Evolutionary conservation across 2,888 invertebrate species (phyloP), one percentile per base, ranked within the genome.

Genomic region (Heliconius erato): DNA sequence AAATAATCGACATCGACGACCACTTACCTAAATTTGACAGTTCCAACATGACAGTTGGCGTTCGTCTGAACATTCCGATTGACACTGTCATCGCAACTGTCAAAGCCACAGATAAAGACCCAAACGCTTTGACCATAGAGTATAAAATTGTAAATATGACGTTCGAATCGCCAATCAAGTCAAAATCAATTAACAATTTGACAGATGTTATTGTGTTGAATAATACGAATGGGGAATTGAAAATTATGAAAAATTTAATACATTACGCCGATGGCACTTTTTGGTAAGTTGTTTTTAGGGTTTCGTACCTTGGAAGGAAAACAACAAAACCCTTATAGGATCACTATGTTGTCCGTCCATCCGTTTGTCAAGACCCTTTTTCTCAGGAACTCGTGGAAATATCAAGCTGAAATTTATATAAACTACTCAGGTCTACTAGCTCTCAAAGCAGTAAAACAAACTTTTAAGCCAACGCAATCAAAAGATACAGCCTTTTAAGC

Each of bases 1-100:
- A 96, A 88, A 93, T 98, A 0, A 85, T 96, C 3, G 98, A 98
- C 86, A 96, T 98, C 28, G 98, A 98, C 87, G 98, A 98, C 86
- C 98, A 98, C 89, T 91, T 97, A 63, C 98, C 98, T 0, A 93
- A 96, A 85, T 98, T 98, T 84, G 95, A 94, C 67, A 96, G 95
- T 40, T 95, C 96, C 5, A 96, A 97, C 84, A 92, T 97, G 84
- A 97, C 98, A 0, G 93, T 98, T 11, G 98, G 98, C 2, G 98
- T 98, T 0, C 96, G 98, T 69, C 94, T 98, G 1, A 98, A 98
- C 89, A 97, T 98, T 0, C 97, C 98, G 1, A 96, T 98, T 44
- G 98, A 98, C 84, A 97, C 98, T 0, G 95, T 97, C 26, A 96
- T 98, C 54, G 96, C 97, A 0, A 97, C 97, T 0, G 91, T 98